These are phyloP conservation scores for Macheiramphus alcinus DNA, from an alignment of 2,113 vertebrate genomes.

Conservation along the genomic window DNA sequence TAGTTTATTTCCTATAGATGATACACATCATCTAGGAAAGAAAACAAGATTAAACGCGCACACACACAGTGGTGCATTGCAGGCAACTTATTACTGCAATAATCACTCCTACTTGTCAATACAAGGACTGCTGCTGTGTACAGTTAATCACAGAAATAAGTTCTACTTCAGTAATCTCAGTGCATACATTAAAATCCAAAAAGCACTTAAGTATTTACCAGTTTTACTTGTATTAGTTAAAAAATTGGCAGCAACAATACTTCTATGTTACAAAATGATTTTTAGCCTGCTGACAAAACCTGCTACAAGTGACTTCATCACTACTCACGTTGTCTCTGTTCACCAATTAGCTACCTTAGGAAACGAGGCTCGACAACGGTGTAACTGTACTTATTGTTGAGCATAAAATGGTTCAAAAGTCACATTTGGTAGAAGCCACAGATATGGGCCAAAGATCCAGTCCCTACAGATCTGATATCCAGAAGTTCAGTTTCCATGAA, in stretches of 20 bases:
- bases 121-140: not conserved
- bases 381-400: not conserved
- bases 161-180: conserved; percentile 10
- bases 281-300: not conserved
- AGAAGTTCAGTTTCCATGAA: not conserved
- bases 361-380: not conserved
- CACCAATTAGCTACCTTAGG: not conserved
- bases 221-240: conserved; percentile 60
- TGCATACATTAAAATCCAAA: not conserved
- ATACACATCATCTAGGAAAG: not conserved
- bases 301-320: not conserved
- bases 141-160: conserved; percentile 3
- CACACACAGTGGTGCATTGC: conserved; percentile 28
- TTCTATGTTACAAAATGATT: not conserved
- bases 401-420: not conserved
- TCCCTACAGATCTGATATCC: not conserved
- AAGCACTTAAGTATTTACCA: not conserved
- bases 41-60: not conserved
- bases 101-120: conserved; percentile 31
- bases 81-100: conserved; percentile 30
- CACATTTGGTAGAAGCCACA: not conserved
- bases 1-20: not conserved
- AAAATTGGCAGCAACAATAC: not conserved
- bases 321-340: not conserved
- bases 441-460: not conserved